Percentiles rank a stretch among this genome's conserved stretches.
Conservation (phyloP, 1,140 invertebrate species). For the Bicyclus anynana region DNA sequence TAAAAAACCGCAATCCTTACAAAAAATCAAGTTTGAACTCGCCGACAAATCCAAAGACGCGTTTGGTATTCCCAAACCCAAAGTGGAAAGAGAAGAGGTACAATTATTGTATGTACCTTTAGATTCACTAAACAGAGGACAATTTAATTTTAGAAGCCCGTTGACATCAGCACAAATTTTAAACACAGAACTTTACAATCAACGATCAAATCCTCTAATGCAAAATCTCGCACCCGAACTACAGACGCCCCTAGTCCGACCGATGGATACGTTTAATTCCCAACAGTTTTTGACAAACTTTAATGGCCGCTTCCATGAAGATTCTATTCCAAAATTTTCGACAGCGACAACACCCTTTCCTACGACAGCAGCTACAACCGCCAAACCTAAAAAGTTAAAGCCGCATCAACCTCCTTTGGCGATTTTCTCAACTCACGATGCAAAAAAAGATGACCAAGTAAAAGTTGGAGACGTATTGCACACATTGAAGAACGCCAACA, state of each 20-base stretch:
- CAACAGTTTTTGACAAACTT: conserved; percentile 46
- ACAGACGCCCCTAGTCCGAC: conserved; percentile 39
- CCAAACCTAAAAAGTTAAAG: conserved; percentile 78
- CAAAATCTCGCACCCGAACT: conserved; percentile 51
- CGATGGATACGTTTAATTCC: conserved; percentile 37
- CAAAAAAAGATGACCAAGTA: conserved; percentile 66
- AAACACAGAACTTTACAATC: conserved; percentile 53
- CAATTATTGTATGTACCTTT: conserved; percentile 88
- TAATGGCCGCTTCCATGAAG: conserved; percentile 47
- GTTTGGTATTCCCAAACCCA: conserved; percentile 36
- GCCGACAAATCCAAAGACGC: conserved; percentile 44
- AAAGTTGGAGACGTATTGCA: conserved; percentile 84
- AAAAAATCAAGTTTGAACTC: conserved; percentile 60
- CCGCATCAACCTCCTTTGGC: conserved; percentile 89
- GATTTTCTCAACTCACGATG: conserved; percentile 82
- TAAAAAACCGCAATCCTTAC: conserved; percentile 48
- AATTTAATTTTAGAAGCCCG: conserved; percentile 66
- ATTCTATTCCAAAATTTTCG: conserved; percentile 51
- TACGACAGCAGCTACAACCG: conserved; percentile 66
- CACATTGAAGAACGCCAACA: conserved; percentile 82
- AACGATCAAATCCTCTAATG: conserved; percentile 47
- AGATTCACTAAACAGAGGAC: conserved; percentile 83
- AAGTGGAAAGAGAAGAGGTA: conserved; percentile 81
- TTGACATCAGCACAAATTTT: conserved; percentile 42
- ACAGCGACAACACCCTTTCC: conserved; percentile 67